Evolutionary conservation across 2,888 invertebrate species (phyloP), one percentile per base, ranked within the genome.

Genomic region (Adelognathus sp.): DNA sequence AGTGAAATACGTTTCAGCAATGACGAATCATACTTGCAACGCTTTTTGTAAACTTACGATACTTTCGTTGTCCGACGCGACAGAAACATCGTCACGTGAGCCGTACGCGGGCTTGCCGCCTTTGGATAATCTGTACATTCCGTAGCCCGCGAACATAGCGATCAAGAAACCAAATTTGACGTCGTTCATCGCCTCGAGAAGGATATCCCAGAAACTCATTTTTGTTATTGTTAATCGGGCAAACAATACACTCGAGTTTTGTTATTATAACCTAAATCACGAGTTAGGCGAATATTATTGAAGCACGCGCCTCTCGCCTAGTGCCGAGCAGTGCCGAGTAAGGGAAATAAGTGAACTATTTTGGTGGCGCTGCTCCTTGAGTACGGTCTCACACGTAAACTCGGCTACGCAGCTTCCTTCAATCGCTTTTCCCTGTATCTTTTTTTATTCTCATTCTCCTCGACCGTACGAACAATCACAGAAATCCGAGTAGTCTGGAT

Each of bases 141-240:
- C 85, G 66, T 87, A 88, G 67, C 86, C 86, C 9, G 83, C 39
- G 21, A 85, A 14, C 70, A 81, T 71, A 11, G 85, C 82, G 14
- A 85, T 70, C 1, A 78, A 52, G 56, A 87, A 86, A 11, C 83
- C 84, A 3, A 85, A 18, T 63, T 82, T 86, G 7, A 81, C 79
- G 58, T 88, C 85, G 36, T 77, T 50, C 44, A 75, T 67, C 5
- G 70, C 78, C 21, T 80, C 69, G 3, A 82, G 24, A 70, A 84
- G 16, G 16, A 74, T 63, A 33, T 84, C 27, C 60, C 78, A 72
- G 0, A 77, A 4, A 67, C 44, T 71, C 86, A 86, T 83, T 16
- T 71, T 63, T 18, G 44, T 69, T 33, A 18, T 64, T 36, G 16
- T 56, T 72, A 11, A 54, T 36, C 9, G 33, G 33, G 18, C 64